Evolutionary conservation across 2,797 vertebrate genomes (phyloP).

Genomic region (Rhinogobio ventralis): DNA sequence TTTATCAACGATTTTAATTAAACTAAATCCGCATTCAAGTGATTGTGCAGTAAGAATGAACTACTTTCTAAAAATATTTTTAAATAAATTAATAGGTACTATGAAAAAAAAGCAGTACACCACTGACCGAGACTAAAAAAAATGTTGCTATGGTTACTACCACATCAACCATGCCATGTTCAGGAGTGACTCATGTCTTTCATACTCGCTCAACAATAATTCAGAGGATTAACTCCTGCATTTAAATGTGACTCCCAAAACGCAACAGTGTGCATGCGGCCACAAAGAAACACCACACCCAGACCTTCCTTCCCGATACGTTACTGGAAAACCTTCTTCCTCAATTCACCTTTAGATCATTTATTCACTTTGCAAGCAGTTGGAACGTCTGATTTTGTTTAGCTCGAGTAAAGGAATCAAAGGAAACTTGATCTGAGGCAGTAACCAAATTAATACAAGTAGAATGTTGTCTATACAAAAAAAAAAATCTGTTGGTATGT

Average conservation of each 20-base stretch:
- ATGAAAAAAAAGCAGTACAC: not conserved
- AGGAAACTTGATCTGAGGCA: not conserved
- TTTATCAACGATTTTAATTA: not conserved
- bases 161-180: not conserved
- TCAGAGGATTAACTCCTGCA: not conserved
- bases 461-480: not conserved
- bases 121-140: not conserved
- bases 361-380: not conserved
- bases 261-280: not conserved
- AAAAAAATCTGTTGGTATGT: not conserved
- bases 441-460: not conserved
- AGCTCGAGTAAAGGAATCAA: not conserved
- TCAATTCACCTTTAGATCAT: not conserved
- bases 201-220: not conserved
- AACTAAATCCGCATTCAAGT: not conserved
- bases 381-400: not conserved
- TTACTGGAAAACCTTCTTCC: not conserved
- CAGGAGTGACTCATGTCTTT: not conserved
- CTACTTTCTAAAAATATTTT: not conserved
- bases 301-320: not conserved
- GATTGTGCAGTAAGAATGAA: not conserved
- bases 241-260: not conserved
- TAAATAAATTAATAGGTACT: not conserved
- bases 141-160: not conserved
- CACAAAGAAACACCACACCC: constrained; percentile 26